A percentile compares a stretch with the other conserved stretches of the same genome.
phyloP scores from a whole-genome alignment of 1,140 invertebrate species.

The Zophobas morio region DNA sequence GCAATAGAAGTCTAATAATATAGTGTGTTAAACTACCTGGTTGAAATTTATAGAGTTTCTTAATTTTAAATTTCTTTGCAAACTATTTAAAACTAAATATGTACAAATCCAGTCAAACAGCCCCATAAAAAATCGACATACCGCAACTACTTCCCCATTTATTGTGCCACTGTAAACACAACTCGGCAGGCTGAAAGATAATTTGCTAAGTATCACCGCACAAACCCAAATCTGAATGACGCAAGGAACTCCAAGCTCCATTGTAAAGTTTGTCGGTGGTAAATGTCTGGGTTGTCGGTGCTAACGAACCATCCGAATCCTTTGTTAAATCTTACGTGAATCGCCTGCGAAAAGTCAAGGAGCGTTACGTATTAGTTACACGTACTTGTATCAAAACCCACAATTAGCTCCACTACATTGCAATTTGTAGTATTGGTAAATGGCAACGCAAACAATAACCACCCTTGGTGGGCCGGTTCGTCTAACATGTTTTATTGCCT shows the following conservation, averaged over 20 bases:
- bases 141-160: too few relatives aligned
- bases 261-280: slow-evolving; percentile 26
- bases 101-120: too few relatives aligned
- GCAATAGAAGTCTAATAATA: too few relatives aligned
- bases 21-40: too few relatives aligned
- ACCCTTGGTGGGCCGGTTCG: slow-evolving; percentile 45
- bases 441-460: slow-evolving; percentile 42
- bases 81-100: too few relatives aligned
- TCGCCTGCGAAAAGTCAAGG: slow-evolving; percentile 40
- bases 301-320: slow-evolving; percentile 43
- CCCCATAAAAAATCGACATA: too few relatives aligned
- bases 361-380: slow-evolving; percentile 51
- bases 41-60: too few relatives aligned
- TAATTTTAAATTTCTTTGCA: too few relatives aligned
- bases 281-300: slow-evolving; percentile 23
- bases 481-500: slow-evolving; percentile 54
- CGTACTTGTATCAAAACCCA: slow-evolving; percentile 47
- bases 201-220: too few relatives aligned
- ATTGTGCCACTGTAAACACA: too few relatives aligned
- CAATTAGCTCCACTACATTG: slow-evolving; percentile 51
- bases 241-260: not conserved
- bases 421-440: slow-evolving; percentile 44
- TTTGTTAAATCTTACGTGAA: slow-evolving; percentile 49
- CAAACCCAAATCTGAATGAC: slow-evolving; percentile 6
- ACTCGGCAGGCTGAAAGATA: too few relatives aligned